Base-by-base conservation (phyloP, 2,113 vertebrate genomes). In the Dromas ardeola region DNA sequence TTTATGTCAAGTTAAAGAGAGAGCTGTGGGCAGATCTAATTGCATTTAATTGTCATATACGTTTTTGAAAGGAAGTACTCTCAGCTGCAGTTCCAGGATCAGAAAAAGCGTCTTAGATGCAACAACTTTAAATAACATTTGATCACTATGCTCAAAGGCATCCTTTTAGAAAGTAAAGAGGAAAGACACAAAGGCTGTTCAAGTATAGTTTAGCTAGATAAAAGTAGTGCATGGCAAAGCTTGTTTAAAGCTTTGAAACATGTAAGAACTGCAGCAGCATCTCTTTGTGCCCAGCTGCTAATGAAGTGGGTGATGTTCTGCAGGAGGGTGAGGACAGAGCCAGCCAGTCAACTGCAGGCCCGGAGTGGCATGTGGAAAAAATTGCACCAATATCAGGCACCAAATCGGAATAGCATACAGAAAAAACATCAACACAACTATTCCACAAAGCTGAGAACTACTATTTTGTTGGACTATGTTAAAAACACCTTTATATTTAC, bases 31-130 rank as follows among this genome's bases (percentile, higher is more conserved):
- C 86, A 94, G 56, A 85, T 81, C 49, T 91, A 94, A 95, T 72
- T 95, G 73, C 50, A 80, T 77, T 96, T 95, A 93, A 95, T 81
- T 91, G 53, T 56, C 74, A 85, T 17, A 92, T 47, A 91, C 71
- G 79, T 81, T 81, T 93, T 72, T 86, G 86, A 94, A 95, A 95
- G 83, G 78, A 85, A 97, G 66, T 74, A 61, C 45, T 91, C 4
- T 3, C 43, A 84, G 83, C 84, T 87, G 66, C 65, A 93, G 77
- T n/a, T 93, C 40, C 81, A 92, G 40, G 19, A 87, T 76, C 72
- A 92, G 65, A 95, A 90, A 93, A 88, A 91, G 49, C 0, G 3
- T 32, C 59, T 78, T 19, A 52, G 32, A 79, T 4, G 14, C 69
- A 89, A 59, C 29, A 74, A 40, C 73, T 81, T 89, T 63, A 92